Evolutionary conservation across 2,797 vertebrate genomes (phyloP), one percentile per base, ranked within the genome.

Genomic region (Halcyon badia): DNA sequence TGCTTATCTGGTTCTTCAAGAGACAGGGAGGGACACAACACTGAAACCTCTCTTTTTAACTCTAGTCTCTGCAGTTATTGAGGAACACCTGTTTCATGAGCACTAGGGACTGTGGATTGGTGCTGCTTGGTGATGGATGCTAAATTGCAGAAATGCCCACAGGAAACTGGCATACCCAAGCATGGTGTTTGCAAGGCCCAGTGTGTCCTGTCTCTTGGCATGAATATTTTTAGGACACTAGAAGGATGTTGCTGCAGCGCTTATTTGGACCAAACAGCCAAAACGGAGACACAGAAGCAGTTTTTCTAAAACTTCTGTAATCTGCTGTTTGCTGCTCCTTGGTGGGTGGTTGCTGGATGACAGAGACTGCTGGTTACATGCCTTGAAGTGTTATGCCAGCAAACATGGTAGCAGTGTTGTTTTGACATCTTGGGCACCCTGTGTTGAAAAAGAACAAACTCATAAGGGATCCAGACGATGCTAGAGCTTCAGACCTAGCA

Each of bases 401-500:
- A 82, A 92, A 90, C 39, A 33, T 3, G 3, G 61, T 33, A 75
- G 22, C 57, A 52, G 52, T 64, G 80, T 46, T 93, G 69, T 82
- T 94, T 79, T 79, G 66, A 88, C 41, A 31, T 83, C 65, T 83
- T 6, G 2, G 44, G n/a, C 64, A 70, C 37, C 54, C 49, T 85
- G 22, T 80, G 48, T 64, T 92, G 75, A 89, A 92, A 78, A 42
- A 75, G 33, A 77, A 85, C 71, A 84, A 84, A 87, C 52, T 87
- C 52, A 21, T 92, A 91, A 92, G n/a, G 44, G 89, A 81, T 83
- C 83, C 37, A 89, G 71, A 85, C 56, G 46, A 25, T 84, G 33
- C 56, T 56, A 70, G 91, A 88, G 70, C 85, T 88, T 91, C 85
- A 97, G 66, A 95, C 91, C 70, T 91, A 72, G 87, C 84, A 94